Base-by-base conservation (phyloP, 2,888 invertebrate genomes). In the Pachymerium ferrugineum region DNA sequence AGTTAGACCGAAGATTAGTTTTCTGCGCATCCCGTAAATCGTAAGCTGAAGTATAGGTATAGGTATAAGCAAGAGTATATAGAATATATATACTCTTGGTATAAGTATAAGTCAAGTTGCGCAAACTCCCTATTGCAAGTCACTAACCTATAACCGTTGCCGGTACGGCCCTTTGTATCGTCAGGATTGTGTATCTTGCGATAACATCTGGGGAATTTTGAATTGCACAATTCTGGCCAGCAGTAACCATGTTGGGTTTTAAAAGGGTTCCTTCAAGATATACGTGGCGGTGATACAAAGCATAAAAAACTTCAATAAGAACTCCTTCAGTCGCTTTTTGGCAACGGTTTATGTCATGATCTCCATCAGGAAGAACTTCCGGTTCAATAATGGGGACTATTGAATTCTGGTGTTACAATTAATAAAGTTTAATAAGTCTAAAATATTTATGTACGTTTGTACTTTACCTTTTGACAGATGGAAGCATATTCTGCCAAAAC, bases 301-400 rank as follows among this genome's bases (percentile, higher is more conserved):
- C 98, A 86, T 97, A 97, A 89, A 97, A 97, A 31, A 92, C 91
- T 79, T 95, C 96, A 70, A 97, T 91, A 80, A 98, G 85, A 33
- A 97, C 97, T 73, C 92, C 89, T 83, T 98, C 97, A 14, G 97
- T 96, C 78, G 97, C 97, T 85, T 94, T 91, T 85, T 96, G 95
- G 80, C 93, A 90, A 77, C 94, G 90, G 77, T 92, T 92, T 80
- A 98, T 85, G 83, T 97, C 94, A 83, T 99, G 99, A 31, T 93
- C 93, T 83, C 99, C 99, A 85, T 99, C 99, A 78, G 96, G 96
- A 78, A 99, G 86, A 47, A 99, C 92, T 85, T 99, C 99, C 31
- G 99, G 99, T 83, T 99, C 99, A 74, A 99, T 98, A 82, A 99
- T 99, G 38, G 99, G 99, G 69, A 99, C 99, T 82, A 99, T 91